Conservation (phyloP, 2,888 invertebrate genomes). For the Aricia artaxerxes region DNA sequence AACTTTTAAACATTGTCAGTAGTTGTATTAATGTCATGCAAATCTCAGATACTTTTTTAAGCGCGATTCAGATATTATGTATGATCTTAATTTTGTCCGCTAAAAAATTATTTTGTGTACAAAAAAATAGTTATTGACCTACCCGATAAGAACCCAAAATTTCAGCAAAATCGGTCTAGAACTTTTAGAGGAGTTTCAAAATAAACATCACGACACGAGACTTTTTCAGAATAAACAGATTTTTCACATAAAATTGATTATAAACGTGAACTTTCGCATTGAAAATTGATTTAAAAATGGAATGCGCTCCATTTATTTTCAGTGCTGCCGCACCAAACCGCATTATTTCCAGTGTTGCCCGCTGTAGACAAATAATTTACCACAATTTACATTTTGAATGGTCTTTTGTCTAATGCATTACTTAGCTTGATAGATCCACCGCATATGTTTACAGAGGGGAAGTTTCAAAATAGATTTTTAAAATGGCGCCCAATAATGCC, state of each 20-base stretch:
- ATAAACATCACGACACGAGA: not conserved
- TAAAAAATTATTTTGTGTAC: no score
- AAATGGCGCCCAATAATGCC: not conserved
- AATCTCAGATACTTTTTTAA: no score
- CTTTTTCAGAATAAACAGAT: not conserved
- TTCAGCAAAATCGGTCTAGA: not conserved
- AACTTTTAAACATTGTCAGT: not conserved
- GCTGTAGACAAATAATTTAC: constrained; percentile 10
- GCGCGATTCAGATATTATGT: no score
- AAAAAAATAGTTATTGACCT: no score
- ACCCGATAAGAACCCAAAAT: not conserved
- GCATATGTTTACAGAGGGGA: not conserved
- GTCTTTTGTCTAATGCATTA: constrained; percentile 9
- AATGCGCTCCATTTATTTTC: not conserved
- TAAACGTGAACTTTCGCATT: not conserved
- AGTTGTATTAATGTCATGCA: no score
- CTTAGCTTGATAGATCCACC: not conserved
- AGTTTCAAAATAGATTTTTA: not conserved
- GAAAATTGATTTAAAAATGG: not conserved
- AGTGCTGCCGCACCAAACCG: not conserved
- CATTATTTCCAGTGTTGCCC: constrained; percentile 2
- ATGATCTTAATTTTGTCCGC: no score
- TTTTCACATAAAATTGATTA: not conserved
- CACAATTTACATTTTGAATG: constrained; percentile 13
- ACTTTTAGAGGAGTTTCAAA: not conserved